phyloP scores from a whole-genome alignment of 92 coral and sea anemone genomes.

The Zoanthus gigantus region DNA sequence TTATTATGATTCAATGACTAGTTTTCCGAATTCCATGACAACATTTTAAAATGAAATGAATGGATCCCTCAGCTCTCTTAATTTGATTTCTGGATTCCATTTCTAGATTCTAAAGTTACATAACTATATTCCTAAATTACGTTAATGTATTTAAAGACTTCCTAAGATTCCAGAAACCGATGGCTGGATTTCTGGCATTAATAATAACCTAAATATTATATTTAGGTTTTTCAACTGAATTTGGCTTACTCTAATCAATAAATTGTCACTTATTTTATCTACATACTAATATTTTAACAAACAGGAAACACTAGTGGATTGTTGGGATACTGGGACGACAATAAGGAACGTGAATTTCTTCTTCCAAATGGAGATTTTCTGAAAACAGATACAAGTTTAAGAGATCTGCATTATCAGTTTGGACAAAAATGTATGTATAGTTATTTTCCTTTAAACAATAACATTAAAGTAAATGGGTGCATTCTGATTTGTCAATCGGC shows the following conservation, averaged over 20 bases:
- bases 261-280: background rate
- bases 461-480: too few relatives aligned
- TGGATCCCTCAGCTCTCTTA: too few relatives aligned
- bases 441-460: background rate
- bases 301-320: constrained; percentile 75
- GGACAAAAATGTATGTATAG: constrained; percentile 66
- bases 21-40: too few relatives aligned
- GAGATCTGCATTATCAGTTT: constrained; percentile 61
- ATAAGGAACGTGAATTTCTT: constrained; percentile 59
- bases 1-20: too few relatives aligned
- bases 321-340: constrained; percentile 69
- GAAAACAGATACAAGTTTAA: constrained; percentile 46
- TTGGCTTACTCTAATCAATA: background rate
- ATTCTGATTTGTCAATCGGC: too few relatives aligned
- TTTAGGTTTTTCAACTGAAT: background rate
- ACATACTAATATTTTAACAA: background rate
- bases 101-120: too few relatives aligned
- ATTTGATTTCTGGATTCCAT: too few relatives aligned
- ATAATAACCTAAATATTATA: background rate
- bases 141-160: too few relatives aligned
- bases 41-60: too few relatives aligned
- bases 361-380: constrained; percentile 73
- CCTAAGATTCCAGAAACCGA: too few relatives aligned
- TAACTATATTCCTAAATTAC: too few relatives aligned
- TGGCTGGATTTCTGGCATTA: too few relatives aligned